Conservation (phyloP, 2,888 invertebrate species). For the Polydrusus pterygomalis region DNA sequence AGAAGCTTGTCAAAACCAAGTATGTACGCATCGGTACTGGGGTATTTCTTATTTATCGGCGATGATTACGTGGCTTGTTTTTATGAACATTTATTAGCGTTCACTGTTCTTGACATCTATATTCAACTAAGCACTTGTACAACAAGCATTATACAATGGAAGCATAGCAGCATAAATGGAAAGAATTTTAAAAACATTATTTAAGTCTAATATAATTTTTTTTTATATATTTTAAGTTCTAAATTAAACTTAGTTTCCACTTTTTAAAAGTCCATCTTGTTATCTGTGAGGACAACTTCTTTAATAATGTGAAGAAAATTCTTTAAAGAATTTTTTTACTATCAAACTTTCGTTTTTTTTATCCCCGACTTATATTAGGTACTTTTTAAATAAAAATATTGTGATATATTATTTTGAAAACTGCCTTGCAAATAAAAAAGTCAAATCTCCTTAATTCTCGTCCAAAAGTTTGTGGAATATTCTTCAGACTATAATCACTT, state of each 20-base stretch:
- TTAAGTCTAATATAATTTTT: too few species aligned
- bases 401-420: conserved; percentile 14
- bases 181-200: too few species aligned
- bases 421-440: conserved; percentile 19
- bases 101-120: conserved; percentile 7
- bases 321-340: too few species aligned
- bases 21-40: neutral
- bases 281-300: too few species aligned
- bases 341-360: neutral
- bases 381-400: neutral
- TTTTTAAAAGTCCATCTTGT: neutral
- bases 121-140: neutral
- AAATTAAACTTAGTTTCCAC: neutral
- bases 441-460: conserved; percentile 17
- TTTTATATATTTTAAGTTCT: too few species aligned
- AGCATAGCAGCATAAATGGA: too few species aligned
- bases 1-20: neutral
- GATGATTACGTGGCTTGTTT: neutral
- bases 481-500: conserved; percentile 33
- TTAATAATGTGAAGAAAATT: too few species aligned
- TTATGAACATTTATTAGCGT: conserved; percentile 1
- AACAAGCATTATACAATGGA: too few species aligned
- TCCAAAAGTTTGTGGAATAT: conserved; percentile 25
- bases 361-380: neutral
- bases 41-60: neutral